Evolutionary conservation across 2,888 invertebrate genomes (phyloP).

Genomic region (Malthinus flaveolus): DNA sequence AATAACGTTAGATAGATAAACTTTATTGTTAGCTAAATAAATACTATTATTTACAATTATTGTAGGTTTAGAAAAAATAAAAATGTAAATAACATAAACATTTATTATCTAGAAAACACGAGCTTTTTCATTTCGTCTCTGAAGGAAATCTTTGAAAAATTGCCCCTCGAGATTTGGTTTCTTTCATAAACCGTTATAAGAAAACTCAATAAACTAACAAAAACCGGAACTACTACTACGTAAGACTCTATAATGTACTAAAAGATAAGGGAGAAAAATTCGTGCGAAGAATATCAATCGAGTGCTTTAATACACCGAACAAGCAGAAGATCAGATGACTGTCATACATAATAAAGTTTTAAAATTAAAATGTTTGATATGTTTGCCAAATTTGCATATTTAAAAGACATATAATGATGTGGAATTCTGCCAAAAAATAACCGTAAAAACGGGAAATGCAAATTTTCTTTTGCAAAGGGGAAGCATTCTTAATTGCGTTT

Average conservation of each 20-base stretch:
- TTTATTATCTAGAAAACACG: too few relatives aligned
- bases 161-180: conserved; percentile 5
- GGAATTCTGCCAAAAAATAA: too few relatives aligned
- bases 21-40: too few relatives aligned
- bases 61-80: too few relatives aligned
- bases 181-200: conserved; percentile 6
- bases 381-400: conserved; percentile 9
- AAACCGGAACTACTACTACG: not conserved
- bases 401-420: not conserved
- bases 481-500: too few relatives aligned
- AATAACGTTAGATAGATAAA: too few relatives aligned
- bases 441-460: too few relatives aligned
- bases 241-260: conserved; percentile 8
- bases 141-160: conserved; percentile 6
- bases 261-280: conserved; percentile 3
- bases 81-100: too few relatives aligned
- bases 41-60: too few relatives aligned
- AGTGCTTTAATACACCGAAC: conserved; percentile 3
- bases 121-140: not conserved
- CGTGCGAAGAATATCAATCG: conserved; percentile 13
- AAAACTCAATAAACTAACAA: conserved; percentile 8
- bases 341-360: not conserved
- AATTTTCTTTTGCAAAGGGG: too few relatives aligned
- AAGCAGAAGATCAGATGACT: conserved; percentile 4
- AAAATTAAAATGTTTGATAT: conserved; percentile 3